These are phyloP conservation scores for Aptenodytes forsteri DNA, from an alignment of 2,113 vertebrate genomes.

Conservation along the genomic window DNA sequence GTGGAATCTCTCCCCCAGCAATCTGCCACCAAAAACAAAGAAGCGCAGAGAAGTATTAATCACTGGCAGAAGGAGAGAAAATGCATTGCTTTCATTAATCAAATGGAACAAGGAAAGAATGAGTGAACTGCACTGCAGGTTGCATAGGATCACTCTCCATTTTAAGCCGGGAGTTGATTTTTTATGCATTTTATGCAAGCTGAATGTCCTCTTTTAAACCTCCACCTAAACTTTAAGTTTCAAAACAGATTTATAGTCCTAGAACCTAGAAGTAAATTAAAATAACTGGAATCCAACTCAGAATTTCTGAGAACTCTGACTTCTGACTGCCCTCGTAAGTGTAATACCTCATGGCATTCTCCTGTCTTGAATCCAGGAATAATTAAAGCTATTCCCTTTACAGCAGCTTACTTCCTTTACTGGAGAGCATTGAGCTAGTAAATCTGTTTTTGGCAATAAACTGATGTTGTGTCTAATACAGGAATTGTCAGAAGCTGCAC, in stretches of 20 bases:
- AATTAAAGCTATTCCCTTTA: slow-evolving; percentile 23
- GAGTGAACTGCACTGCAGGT: background rate
- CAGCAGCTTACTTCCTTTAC: slow-evolving; percentile 10
- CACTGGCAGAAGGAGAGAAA: slow-evolving; percentile 10
- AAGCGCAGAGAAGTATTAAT: background rate
- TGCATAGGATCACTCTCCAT: background rate
- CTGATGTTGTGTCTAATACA: background rate
- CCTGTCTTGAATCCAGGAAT: background rate
- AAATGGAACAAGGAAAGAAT: slow-evolving; percentile 5
- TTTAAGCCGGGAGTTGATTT: background rate
- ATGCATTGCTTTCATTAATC: slow-evolving; percentile 30
- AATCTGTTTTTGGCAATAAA: slow-evolving; percentile 2
- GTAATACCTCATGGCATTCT: background rate
- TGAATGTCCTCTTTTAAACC: background rate
- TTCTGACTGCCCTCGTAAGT: background rate
- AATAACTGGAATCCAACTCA: background rate
- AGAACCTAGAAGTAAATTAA: background rate
- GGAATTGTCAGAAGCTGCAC: background rate
- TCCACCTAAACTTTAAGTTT: background rate
- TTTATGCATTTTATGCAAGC: background rate
- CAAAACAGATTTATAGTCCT: background rate
- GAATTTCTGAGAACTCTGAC: slow-evolving; percentile 22
- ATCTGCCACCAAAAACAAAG: slow-evolving; percentile 4
- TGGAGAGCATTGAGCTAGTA: background rate
- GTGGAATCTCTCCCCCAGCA: background rate